Conservation (phyloP, 1,140 invertebrate species). For the Thaumatotibia leucotreta region DNA sequence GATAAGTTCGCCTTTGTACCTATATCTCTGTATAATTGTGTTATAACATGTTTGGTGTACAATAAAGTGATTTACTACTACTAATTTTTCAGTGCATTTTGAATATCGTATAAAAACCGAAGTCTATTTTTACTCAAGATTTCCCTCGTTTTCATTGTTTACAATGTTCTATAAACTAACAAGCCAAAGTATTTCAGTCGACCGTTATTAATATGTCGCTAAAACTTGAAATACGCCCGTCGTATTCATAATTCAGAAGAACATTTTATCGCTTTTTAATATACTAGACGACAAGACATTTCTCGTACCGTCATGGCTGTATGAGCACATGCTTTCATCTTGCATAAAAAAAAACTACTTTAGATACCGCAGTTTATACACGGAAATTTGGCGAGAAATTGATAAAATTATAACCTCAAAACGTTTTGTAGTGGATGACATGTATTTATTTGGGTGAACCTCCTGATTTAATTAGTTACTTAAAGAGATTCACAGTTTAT, state of each 20-base stretch:
- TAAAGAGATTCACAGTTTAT: no score
- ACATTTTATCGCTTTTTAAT: constrained; percentile 62
- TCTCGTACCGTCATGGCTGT: constrained; percentile 46
- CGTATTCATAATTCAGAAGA: constrained; percentile 37
- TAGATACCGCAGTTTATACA: constrained; percentile 25
- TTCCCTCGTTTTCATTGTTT: not conserved
- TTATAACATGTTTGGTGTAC: no score
- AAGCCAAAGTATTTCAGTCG: constrained; percentile 29
- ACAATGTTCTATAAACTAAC: not conserved
- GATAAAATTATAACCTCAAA: constrained; percentile 26
- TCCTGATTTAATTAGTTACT: no score
- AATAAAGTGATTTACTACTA: no score
- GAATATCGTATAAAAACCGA: no score
- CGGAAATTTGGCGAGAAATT: constrained; percentile 32
- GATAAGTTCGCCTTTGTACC: no score
- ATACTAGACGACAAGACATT: constrained; percentile 50
- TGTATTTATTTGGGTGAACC: no score
- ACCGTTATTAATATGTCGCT: constrained; percentile 36
- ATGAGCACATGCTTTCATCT: constrained; percentile 49
- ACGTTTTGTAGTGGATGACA: constrained; percentile 16
- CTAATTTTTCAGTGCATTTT: no score
- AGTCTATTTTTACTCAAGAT: not conserved
- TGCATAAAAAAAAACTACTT: constrained; percentile 44
- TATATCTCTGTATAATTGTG: no score
- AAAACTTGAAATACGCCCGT: constrained; percentile 25